Base-by-base conservation (phyloP, 2,888 invertebrate genomes). In the Anoplius nigerrimus region DNA sequence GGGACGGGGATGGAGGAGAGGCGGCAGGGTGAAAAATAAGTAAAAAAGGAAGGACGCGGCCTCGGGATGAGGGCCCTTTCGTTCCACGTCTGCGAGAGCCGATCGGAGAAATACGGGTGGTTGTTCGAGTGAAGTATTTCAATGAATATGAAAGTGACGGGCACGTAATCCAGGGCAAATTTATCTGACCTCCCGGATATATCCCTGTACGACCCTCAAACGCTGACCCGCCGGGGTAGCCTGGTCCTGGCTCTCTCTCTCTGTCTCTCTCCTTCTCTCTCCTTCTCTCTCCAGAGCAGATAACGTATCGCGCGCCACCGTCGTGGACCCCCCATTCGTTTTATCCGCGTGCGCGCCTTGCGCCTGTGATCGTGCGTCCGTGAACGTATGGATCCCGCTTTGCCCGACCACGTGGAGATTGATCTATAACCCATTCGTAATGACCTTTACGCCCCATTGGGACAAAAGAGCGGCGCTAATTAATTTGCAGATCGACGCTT, bases 91-190 rank as follows among this genome's bases (percentile, higher is more conserved):
- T 34, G 34, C 34, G 34, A 34, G 34, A 34, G 34, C 46, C 58
- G 58, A 58, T 58, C 21, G 58, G 45, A 58, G 24, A 58, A 58
- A 58, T 58, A 58, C 58, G 58, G 46, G 22, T 46, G 58, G 80
- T 81, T 80, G 83, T 84, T 85, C 81, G 75, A 77, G 82, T 86
- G 86, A 86, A 82, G 82, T 81, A 84, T 87, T 83, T 80, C 83
- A 78, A 84, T 83, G 85, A 88, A 88, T 87, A 86, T 87, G 84
- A 86, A 87, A 87, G 86, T 84, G 88, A 87, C 87, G 83, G 76
- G 76, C 74, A 69, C 79, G 84, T 88, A 86, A 88, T 87, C 85
- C 86, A 48, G 76, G 80, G 76, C 72, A 82, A 87, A 88, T 87
- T 86, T 86, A 87, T 87, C 83, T 82, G 82, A 84, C 80, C 84